Percentiles rank a stretch among this genome's conserved stretches.
These are phyloP conservation scores for Discoglossus pictus DNA, from an alignment of 2,797 vertebrate genomes.

Conservation along the genomic window DNA sequence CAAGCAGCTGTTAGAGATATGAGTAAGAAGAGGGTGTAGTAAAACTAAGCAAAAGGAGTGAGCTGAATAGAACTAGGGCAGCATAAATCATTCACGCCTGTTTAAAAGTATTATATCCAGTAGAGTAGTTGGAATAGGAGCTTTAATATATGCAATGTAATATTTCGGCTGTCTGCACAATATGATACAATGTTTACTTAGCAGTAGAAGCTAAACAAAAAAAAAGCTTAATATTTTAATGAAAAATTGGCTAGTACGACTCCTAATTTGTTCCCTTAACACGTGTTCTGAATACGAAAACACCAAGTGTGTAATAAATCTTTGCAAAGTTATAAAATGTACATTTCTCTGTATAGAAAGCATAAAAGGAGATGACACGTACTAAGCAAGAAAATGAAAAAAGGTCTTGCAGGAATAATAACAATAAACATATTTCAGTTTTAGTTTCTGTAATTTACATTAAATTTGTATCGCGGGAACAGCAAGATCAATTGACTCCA, in stretches of 20 bases:
- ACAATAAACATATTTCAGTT: constrained; percentile 8
- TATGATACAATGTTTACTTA: too few species aligned
- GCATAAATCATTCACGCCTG: too few species aligned
- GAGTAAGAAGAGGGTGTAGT: too few species aligned
- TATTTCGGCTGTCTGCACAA: too few species aligned
- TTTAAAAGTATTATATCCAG: too few species aligned
- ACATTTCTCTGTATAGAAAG: background rate
- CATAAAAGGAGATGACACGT: background rate
- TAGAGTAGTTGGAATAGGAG: too few species aligned
- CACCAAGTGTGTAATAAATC: background rate
- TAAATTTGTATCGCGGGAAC: background rate
- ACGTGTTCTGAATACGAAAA: background rate
- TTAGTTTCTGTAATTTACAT: constrained; percentile 3
- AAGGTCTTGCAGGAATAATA: background rate
- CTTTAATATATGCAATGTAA: too few species aligned
- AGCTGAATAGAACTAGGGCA: too few species aligned
- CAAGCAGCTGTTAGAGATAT: too few species aligned
- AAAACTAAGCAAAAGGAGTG: too few species aligned
- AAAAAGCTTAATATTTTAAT: constrained; percentile 6
- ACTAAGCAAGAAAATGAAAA: constrained; percentile 3
- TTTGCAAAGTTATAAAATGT: constrained; percentile 1
- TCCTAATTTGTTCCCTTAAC: background rate
- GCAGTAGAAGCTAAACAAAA: too few species aligned
- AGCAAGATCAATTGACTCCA: background rate
- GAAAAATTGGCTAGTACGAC: constrained; percentile 10